A percentile compares a stretch with the other conserved stretches of the same genome.
Evolutionary conservation across 2,113 vertebrate genomes (phyloP).

Genomic region (Onychostoma macrolepis): DNA sequence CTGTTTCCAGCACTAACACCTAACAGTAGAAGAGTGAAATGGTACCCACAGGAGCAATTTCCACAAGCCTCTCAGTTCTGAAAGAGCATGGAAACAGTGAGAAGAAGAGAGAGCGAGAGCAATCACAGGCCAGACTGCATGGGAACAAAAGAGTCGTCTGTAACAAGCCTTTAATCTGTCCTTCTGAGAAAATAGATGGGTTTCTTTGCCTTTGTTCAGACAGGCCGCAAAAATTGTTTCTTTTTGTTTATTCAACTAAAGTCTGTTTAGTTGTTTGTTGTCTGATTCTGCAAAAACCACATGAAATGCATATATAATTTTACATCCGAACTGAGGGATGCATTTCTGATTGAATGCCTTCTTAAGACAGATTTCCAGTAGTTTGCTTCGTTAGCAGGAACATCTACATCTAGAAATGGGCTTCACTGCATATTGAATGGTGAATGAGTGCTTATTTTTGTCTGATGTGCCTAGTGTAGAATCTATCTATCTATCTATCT

Average conservation of each 20-base stretch:
- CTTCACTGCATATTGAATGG: background rate
- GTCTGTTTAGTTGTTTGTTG: background rate
- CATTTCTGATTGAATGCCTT: background rate
- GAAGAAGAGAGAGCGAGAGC: conserved; percentile 19
- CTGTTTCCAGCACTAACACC: conserved; percentile 34
- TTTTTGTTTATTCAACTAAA: background rate
- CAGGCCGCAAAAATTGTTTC: background rate
- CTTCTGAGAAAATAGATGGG: conserved; percentile 13
- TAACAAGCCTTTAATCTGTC: conserved; percentile 1
- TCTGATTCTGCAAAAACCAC: background rate
- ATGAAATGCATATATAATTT: background rate
- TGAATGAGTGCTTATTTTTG: background rate
- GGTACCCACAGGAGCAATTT: conserved; percentile 47
- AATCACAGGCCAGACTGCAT: conserved; percentile 50
- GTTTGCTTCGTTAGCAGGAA: background rate
- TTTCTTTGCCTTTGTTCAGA: conserved; percentile 2
- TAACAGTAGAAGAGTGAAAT: conserved; percentile 7
- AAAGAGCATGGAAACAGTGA: conserved; percentile 50
- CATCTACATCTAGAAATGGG: background rate
- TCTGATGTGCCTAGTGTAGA: background rate
- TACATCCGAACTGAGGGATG: background rate
- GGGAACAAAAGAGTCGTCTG: conserved; percentile 57
- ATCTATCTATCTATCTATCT: too few species aligned
- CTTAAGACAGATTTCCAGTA: background rate
- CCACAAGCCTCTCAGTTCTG: conserved; percentile 32